Percentiles rank a stretch among this genome's conserved stretches.
These are phyloP conservation scores for Psittacus erithacus DNA, from an alignment of 2,113 vertebrate genomes.

Conservation along the genomic window DNA sequence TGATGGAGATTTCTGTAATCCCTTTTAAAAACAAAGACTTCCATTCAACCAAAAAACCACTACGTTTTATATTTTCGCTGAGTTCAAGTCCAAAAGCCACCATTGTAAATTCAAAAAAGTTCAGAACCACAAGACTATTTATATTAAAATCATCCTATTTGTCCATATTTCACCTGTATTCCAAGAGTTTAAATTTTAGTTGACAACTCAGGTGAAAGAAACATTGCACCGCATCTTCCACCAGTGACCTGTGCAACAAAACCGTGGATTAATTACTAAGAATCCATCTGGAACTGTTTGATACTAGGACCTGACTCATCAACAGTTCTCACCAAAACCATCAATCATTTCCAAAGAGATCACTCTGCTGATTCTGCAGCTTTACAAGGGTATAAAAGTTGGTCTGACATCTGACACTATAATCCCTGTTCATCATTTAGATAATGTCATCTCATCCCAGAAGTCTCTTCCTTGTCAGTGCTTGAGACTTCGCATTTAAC, in stretches of 20 bases:
- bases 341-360: neutral
- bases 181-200: neutral
- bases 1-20: neutral
- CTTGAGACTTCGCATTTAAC: neutral
- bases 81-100: neutral
- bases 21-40: neutral
- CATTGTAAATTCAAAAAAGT: neutral
- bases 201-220: neutral
- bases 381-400: neutral
- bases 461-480: neutral
- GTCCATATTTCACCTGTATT: neutral
- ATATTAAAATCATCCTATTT: neutral
- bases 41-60: neutral
- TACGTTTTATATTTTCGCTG: neutral
- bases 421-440: neutral
- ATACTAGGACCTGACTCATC: neutral
- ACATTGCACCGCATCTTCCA: neutral
- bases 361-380: neutral
- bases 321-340: neutral
- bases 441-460: neutral
- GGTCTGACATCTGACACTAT: neutral
- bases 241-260: neutral
- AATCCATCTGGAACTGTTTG: neutral
- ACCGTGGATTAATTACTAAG: neutral
- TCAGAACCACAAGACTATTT: neutral